These are phyloP conservation scores for Agrochola macilenta DNA, from an alignment of 2,888 invertebrate species.

Conservation along the genomic window DNA sequence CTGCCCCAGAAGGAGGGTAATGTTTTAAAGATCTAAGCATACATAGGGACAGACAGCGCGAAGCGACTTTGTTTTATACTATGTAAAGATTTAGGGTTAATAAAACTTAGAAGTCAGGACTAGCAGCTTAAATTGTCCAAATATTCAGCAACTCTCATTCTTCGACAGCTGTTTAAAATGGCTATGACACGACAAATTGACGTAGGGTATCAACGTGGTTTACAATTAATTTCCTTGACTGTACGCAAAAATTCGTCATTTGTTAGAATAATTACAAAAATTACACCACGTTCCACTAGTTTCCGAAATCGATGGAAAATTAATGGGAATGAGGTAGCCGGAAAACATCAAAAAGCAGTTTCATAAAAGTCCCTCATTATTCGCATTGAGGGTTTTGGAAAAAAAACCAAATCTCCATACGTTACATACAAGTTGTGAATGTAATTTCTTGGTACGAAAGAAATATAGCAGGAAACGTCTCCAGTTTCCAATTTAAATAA, in stretches of 20 bases:
- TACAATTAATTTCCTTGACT: neutral
- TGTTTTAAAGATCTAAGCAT: too few species aligned
- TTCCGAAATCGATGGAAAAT: neutral
- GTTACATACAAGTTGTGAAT: neutral
- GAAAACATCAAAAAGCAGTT: neutral
- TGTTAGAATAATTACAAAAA: neutral
- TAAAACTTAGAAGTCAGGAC: too few species aligned
- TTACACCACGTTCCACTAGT: neutral
- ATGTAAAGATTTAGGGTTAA: too few species aligned
- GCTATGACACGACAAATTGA: neutral
- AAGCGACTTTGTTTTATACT: too few species aligned
- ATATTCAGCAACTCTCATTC: neutral
- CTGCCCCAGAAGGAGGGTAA: too few species aligned
- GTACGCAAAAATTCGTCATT: neutral
- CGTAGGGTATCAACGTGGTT: neutral
- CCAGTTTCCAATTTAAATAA: neutral
- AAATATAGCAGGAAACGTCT: neutral
- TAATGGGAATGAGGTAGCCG: neutral
- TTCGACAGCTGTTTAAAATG: neutral
- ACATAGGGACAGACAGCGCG: too few species aligned
- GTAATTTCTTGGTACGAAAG: neutral
- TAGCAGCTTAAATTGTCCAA: neutral
- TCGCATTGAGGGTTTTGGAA: accelerated
- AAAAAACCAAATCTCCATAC: neutral
- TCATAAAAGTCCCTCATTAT: neutral